Evolutionary conservation across 2,113 vertebrate species (phyloP).

Genomic region (Apaloderma vittatum): DNA sequence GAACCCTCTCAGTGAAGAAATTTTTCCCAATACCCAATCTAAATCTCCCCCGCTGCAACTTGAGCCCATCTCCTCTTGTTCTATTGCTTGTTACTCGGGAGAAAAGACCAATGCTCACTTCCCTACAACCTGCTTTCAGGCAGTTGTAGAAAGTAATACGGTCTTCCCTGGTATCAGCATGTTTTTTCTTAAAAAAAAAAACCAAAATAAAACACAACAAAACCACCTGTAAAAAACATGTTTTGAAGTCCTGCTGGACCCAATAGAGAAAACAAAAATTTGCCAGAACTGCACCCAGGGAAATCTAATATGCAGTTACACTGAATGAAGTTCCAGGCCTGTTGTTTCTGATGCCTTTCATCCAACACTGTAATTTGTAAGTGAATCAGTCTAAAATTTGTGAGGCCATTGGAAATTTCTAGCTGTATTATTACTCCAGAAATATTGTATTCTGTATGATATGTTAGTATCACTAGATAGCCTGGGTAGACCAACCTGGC

Average conservation of each 20-base stretch:
- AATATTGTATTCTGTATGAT: background rate
- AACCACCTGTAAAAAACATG: background rate
- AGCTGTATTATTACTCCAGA: background rate
- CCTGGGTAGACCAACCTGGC: background rate
- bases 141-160: too few relatives aligned
- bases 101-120: too few relatives aligned
- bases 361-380: constrained; percentile 6
- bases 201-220: too few relatives aligned
- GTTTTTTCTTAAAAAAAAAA: background rate
- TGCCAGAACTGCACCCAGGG: background rate
- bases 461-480: background rate
- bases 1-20: too few relatives aligned
- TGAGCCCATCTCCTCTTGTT: too few relatives aligned
- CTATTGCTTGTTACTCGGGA: too few relatives aligned
- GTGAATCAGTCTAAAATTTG: constrained; percentile 26
- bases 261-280: background rate
- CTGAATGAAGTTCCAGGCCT: background rate
- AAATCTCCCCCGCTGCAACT: too few relatives aligned
- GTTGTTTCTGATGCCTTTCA: constrained; percentile 4
- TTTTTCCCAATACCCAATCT: too few relatives aligned
- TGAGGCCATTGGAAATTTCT: background rate
- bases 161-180: fast-evolving
- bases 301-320: background rate
- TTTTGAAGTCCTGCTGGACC: background rate
- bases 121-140: too few relatives aligned